phyloP scores from a whole-genome alignment of 2,888 invertebrate species.

The Dolichopus griseipennis region DNA sequence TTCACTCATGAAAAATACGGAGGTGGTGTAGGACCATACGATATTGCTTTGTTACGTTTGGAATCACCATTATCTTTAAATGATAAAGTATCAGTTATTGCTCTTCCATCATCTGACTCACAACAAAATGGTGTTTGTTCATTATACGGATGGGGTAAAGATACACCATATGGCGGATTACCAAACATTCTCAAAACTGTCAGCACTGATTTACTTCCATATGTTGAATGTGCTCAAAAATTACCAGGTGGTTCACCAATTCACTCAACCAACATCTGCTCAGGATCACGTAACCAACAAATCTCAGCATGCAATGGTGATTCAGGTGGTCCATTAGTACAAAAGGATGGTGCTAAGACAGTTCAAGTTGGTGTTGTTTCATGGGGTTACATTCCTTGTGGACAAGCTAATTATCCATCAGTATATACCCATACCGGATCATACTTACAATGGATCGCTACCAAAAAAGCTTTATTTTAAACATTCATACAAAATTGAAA shows the following conservation, averaged over 20 bases:
- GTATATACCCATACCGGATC: slow-evolving; percentile 39
- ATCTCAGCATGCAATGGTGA: slow-evolving; percentile 44
- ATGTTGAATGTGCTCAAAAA: slow-evolving; percentile 21
- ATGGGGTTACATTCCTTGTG: slow-evolving; percentile 46
- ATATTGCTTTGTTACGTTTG: slow-evolving; percentile 46
- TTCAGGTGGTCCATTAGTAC: slow-evolving; percentile 37
- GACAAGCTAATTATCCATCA: slow-evolving; percentile 37
- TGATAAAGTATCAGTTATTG: slow-evolving; percentile 18
- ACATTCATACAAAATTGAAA: too few relatives aligned
- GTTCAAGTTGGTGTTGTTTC: slow-evolving; percentile 44
- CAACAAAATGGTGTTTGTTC: slow-evolving; percentile 16
- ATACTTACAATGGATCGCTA: slow-evolving; percentile 33
- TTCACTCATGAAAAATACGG: slow-evolving; percentile 33
- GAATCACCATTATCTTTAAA: slow-evolving; percentile 27
- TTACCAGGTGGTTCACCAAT: slow-evolving; percentile 27
- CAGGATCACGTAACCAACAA: slow-evolving; percentile 39
- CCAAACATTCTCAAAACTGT: slow-evolving; percentile 32
- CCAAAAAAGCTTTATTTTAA: slow-evolving; percentile 14
- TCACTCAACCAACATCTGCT: slow-evolving; percentile 30
- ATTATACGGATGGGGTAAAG: slow-evolving; percentile 32
- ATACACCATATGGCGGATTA: slow-evolving; percentile 27
- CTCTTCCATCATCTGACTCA: slow-evolving; percentile 13
- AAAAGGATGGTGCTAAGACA: slow-evolving; percentile 9
- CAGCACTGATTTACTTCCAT: slow-evolving; percentile 27
- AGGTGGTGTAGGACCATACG: slow-evolving; percentile 44